These are phyloP conservation scores for Trididemnum clinides DNA, from an alignment of 23 tunicate genomes.

Conservation along the genomic window DNA sequence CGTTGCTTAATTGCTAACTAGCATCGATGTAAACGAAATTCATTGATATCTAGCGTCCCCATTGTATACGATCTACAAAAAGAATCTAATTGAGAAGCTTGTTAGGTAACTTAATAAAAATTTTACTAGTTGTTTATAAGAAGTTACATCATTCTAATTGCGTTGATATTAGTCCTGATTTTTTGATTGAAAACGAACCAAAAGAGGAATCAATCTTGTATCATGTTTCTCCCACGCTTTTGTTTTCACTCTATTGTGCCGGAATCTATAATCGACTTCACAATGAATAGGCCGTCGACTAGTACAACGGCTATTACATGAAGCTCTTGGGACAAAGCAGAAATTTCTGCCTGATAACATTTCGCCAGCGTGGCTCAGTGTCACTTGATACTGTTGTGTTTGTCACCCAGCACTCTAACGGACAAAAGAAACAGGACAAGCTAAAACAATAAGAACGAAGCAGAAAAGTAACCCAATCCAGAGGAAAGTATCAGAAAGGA, in stretches of 20 bases:
- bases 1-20: slow-evolving; percentile 13
- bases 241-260: slow-evolving; percentile 32
- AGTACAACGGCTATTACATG: background rate
- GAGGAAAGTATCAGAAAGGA: background rate
- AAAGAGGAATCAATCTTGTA: background rate
- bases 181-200: too few relatives aligned
- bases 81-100: slow-evolving; percentile 22
- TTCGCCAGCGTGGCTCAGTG: slow-evolving; percentile 31
- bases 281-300: background rate
- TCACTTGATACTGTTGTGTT: slow-evolving; percentile 70
- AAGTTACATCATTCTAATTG: slow-evolving; percentile 39
- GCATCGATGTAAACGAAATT: background rate
- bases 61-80: slow-evolving; percentile 12
- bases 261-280: slow-evolving; percentile 33
- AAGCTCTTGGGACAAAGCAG: slow-evolving; percentile 41
- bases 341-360: slow-evolving; percentile 70
- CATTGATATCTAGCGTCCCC: slow-evolving; percentile 19
- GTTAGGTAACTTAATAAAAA: background rate
- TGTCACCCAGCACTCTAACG: slow-evolving; percentile 59
- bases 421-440: background rate
- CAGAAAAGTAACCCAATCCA: slow-evolving; percentile 1
- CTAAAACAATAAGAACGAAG: background rate
- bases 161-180: too few relatives aligned
- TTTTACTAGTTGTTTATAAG: background rate
- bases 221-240: slow-evolving; percentile 19